These are phyloP conservation scores for Germaria angustata DNA, from an alignment of 2,888 invertebrate species.

Conservation along the genomic window DNA sequence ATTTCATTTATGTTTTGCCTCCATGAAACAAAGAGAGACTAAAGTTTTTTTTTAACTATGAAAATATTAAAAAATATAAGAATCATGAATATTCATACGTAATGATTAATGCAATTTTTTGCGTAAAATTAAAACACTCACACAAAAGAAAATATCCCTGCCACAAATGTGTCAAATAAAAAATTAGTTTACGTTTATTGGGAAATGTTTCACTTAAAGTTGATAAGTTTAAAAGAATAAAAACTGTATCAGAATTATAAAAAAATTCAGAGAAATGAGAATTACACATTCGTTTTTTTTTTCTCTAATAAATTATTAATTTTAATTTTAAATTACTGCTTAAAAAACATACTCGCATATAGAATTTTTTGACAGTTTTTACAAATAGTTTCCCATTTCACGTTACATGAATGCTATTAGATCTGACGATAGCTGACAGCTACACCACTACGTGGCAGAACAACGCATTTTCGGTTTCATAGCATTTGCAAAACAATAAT, in stretches of 20 bases:
- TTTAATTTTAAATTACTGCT: no score
- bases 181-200: conserved; percentile 1
- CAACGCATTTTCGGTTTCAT: no score
- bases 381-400: no score
- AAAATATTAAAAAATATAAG: neutral
- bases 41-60: conserved; percentile 21
- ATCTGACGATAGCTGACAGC: no score
- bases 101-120: conserved; percentile 33
- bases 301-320: no score
- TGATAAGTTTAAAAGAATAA: neutral
- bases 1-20: neutral
- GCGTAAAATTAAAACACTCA: neutral
- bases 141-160: neutral
- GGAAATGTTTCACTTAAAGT: neutral
- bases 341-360: no score
- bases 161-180: conserved; percentile 8
- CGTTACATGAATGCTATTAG: no score
- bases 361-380: no score
- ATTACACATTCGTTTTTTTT: no score
- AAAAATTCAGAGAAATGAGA: neutral
- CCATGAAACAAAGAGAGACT: conserved; percentile 33
- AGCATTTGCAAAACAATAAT: no score
- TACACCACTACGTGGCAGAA: no score
- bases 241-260: conserved; percentile 12
- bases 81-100: no score